Percentiles rank a stretch among this genome's conserved stretches.
phyloP scores from a whole-genome alignment of 2,113 vertebrate species.

The Saguinus midas region DNA sequence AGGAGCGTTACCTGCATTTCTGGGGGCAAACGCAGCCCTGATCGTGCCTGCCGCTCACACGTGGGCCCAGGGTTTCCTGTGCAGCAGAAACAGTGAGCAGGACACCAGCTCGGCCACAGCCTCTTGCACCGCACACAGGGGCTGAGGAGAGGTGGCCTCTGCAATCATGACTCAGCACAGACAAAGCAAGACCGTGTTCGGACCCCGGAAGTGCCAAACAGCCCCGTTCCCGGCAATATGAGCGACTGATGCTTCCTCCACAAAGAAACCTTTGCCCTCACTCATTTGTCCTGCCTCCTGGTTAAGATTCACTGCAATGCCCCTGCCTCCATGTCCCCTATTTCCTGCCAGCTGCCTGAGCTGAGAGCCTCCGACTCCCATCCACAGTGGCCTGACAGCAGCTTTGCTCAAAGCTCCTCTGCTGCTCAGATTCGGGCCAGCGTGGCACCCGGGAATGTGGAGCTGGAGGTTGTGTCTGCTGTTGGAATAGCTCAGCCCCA shows the following conservation, averaged over 20 bases:
- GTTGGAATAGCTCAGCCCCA: too few species aligned
- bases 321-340: neutral
- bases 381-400: neutral
- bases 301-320: neutral
- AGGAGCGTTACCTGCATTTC: fast-evolving
- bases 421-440: neutral
- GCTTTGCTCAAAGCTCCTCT: too few species aligned
- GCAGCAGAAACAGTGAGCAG: neutral
- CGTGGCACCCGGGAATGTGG: too few species aligned
- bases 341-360: fast-evolving
- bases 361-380: too few species aligned
- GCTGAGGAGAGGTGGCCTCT: fast-evolving
- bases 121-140: fast-evolving
- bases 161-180: neutral
- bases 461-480: neutral
- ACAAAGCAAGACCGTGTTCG: too few species aligned
- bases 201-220: neutral
- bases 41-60: fast-evolving
- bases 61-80: fast-evolving
- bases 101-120: fast-evolving
- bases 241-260: fast-evolving
- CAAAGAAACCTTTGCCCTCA: fast-evolving
- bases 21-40: neutral
- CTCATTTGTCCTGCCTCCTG: neutral
- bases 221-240: fast-evolving